Conservation (phyloP, 2,113 vertebrate genomes). For the Edolisoma coerulescens region DNA sequence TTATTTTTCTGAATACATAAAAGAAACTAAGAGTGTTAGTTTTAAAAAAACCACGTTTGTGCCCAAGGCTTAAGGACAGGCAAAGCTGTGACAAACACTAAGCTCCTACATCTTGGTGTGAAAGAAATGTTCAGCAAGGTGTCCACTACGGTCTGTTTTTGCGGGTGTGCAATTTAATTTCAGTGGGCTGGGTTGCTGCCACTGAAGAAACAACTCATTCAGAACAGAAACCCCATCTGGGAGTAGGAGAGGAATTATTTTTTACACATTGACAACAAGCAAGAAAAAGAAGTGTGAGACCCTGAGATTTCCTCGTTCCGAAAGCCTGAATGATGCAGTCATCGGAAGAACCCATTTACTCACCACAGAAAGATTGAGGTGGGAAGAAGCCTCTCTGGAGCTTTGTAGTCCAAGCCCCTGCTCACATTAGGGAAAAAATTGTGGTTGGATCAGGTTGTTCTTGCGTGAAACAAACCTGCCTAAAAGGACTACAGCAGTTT, state of each 20-base stretch:
- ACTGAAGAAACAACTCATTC: neutral
- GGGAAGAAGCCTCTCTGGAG: neutral
- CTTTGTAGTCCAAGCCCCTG: neutral
- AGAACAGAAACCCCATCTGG: neutral
- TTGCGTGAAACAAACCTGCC: neutral
- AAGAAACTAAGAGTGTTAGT: neutral
- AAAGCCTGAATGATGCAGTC: neutral
- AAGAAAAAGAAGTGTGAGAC: neutral
- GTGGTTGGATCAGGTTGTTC: neutral
- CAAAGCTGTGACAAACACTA: neutral
- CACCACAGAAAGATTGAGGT: neutral
- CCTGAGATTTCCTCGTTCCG: accelerated
- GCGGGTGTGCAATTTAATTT: neutral
- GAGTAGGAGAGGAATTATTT: neutral
- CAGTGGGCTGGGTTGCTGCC: neutral
- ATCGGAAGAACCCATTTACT: neutral
- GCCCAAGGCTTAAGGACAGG: neutral
- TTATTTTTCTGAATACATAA: slow-evolving; percentile 9
- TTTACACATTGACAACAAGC: neutral
- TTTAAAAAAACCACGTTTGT: neutral
- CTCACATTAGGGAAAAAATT: neutral
- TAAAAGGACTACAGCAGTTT: neutral
- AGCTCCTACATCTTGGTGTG: neutral
- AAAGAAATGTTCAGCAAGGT: neutral
- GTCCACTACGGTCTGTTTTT: neutral